Conservation (phyloP, 2,113 vertebrate genomes). For the Pomatorhinus ruficollis region DNA sequence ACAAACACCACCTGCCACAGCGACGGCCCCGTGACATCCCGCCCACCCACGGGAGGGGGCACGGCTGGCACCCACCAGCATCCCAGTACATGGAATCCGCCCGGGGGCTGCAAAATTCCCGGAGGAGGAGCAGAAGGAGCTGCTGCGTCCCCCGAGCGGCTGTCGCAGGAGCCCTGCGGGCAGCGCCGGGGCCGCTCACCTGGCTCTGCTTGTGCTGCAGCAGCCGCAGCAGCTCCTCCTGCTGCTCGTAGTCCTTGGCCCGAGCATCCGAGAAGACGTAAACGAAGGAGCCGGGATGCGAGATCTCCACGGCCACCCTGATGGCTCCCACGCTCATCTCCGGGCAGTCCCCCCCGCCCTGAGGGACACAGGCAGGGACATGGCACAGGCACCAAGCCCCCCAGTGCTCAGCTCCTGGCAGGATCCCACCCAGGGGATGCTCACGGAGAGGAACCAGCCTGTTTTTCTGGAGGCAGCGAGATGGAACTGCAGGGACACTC, state of each 20-base stretch:
- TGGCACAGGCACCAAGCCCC: neutral
- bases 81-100: rapidly evolving
- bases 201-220: constrained; percentile 90
- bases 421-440: neutral
- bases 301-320: constrained; percentile 85
- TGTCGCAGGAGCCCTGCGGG: neutral
- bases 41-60: neutral
- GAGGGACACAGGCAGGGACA: neutral
- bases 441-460: rapidly evolving
- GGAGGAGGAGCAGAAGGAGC: no score
- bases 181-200: constrained; percentile 63
- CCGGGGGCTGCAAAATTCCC: neutral
- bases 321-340: constrained; percentile 95
- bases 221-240: constrained; percentile 83
- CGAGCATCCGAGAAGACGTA: constrained; percentile 94
- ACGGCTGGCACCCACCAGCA: neutral
- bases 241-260: constrained; percentile 88
- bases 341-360: constrained; percentile 94
- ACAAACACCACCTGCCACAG: constrained; percentile 88
- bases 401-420: neutral
- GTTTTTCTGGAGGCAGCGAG: rapidly evolving
- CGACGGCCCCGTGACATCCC: neutral
- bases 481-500: neutral
- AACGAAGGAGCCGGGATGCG: constrained; percentile 87
- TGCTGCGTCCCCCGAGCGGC: neutral